These are phyloP conservation scores for Acrocephalus scirpaceus DNA, from an alignment of 2,797 vertebrate species.

Conservation along the genomic window DNA sequence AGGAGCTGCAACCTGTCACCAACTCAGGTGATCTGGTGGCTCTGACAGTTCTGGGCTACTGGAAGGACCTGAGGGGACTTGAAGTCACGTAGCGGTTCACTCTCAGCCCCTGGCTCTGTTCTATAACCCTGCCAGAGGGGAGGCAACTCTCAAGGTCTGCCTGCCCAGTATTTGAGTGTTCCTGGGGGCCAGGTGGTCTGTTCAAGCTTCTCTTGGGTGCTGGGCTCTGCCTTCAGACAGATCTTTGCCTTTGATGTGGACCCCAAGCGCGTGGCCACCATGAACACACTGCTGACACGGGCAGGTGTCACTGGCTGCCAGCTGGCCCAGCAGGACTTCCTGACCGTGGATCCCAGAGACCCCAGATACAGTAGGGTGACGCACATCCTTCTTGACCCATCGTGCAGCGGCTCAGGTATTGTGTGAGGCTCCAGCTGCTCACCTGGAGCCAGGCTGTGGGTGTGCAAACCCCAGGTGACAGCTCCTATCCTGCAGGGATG, in stretches of 20 bases:
- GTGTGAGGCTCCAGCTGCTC: rapidly evolving
- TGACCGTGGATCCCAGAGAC: slow-evolving; percentile 81
- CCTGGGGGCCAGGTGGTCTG: too few relatives aligned
- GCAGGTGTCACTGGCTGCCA: slow-evolving; percentile 88
- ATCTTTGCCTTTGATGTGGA: slow-evolving; percentile 95
- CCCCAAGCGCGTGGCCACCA: slow-evolving; percentile 89
- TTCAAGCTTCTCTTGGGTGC: neutral
- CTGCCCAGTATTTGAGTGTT: neutral
- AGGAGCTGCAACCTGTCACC: neutral
- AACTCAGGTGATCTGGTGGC: neutral
- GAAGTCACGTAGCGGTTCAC: rapidly evolving
- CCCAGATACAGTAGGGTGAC: slow-evolving; percentile 83
- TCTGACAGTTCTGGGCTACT: neutral
- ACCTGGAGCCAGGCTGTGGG: rapidly evolving
- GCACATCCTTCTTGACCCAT: slow-evolving; percentile 91
- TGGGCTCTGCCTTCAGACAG: slow-evolving; percentile 67
- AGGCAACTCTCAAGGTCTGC: neutral
- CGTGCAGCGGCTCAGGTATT: slow-evolving; percentile 96
- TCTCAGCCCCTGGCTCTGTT: neutral
- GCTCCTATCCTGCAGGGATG: slow-evolving; percentile 79
- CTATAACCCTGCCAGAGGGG: rapidly evolving
- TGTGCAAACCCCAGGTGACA: rapidly evolving
- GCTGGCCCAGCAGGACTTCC: slow-evolving; percentile 90
- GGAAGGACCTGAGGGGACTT: neutral
- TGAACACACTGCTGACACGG: slow-evolving; percentile 89